Evolutionary conservation across 2,888 invertebrate genomes (phyloP), one percentile per base, ranked within the genome.

Genomic region (Melieria picta): DNA sequence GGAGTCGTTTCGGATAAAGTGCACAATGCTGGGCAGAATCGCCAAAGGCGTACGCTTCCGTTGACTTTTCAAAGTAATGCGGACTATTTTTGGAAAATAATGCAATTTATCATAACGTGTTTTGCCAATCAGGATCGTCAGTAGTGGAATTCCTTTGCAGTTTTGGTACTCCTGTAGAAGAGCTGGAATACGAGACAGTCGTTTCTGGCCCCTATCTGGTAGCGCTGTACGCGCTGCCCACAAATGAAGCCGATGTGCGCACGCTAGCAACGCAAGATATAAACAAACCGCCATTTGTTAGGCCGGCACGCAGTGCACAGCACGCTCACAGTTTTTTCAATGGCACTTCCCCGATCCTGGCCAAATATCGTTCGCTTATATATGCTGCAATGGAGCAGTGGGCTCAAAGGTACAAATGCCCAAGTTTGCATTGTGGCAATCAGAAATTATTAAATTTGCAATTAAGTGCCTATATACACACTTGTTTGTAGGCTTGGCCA

Each of bases 131-230:
- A 58, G 58, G 30, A 10, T 10, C 30, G 5, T 58, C 58, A 7
- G 52, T 52, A 52, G n/a, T 58, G 42, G 16, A 58, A 42, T 58
- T 58, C 9, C 16, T n/a, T 7, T 58, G 58, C 58, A 10, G 58
- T 58, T 58, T 58, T 58, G 58, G 58, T 58, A 7, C 30, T 16
- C 58, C 58, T 30, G 16, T 58, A 10, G 58, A 58, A 58, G 58
- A 58, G 10, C 10, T 58, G 30, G 30, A 58, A 13, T 58, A 16
- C 16, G 58, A 58, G 16, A 13, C 58, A 7, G 16, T 58, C 30
- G 5, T 16, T 58, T 5, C 42, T 16, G 58, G 58, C 5, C 58
- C n/a, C 30, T 10, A 16, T 42, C 5, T 58, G 1, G 0, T 3
- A 13, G 58, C 9, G 5, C 7, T 11, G 13, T n/a, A 52, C 13